These are phyloP conservation scores for Drosophila ficusphila DNA, from an alignment of 1,140 invertebrate genomes.

Conservation along the genomic window DNA sequence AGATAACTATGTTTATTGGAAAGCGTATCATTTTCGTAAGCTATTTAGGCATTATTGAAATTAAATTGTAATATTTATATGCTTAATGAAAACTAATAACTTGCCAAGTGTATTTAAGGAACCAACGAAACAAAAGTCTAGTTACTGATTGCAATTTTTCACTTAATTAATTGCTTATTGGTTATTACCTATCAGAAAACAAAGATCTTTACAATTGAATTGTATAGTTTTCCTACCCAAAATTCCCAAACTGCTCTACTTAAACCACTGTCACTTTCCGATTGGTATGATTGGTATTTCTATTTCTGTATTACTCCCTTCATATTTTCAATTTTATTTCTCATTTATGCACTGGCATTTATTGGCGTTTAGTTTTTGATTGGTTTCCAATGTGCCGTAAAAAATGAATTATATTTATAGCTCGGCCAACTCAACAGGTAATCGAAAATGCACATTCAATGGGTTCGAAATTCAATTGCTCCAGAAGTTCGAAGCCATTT, in stretches of 20 bases:
- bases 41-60: too few species aligned
- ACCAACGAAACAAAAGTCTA: background rate
- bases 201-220: slow-evolving; percentile 3
- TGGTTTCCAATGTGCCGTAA: slow-evolving; percentile 53
- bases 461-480: slow-evolving; percentile 14
- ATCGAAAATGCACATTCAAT: slow-evolving; percentile 44
- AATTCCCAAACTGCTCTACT: background rate
- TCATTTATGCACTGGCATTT: slow-evolving; percentile 58
- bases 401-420: slow-evolving; percentile 72
- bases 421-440: slow-evolving; percentile 33
- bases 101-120: slow-evolving; percentile 3
- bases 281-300: background rate
- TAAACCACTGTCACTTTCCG: slow-evolving; percentile 7
- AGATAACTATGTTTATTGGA: too few species aligned
- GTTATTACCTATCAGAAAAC: slow-evolving; percentile 13
- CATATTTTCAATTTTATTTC: slow-evolving; percentile 64
- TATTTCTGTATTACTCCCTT: slow-evolving; percentile 17
- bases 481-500: slow-evolving; percentile 5
- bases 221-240: background rate
- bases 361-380: slow-evolving; percentile 76
- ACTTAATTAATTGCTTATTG: slow-evolving; percentile 29
- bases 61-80: too few species aligned
- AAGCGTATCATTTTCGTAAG: too few species aligned
- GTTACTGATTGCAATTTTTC: slow-evolving; percentile 3
- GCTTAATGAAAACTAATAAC: background rate